Conservation (phyloP, 35 echinoderm and acorn worm genomes). For the Holothuria glaberrima region DNA sequence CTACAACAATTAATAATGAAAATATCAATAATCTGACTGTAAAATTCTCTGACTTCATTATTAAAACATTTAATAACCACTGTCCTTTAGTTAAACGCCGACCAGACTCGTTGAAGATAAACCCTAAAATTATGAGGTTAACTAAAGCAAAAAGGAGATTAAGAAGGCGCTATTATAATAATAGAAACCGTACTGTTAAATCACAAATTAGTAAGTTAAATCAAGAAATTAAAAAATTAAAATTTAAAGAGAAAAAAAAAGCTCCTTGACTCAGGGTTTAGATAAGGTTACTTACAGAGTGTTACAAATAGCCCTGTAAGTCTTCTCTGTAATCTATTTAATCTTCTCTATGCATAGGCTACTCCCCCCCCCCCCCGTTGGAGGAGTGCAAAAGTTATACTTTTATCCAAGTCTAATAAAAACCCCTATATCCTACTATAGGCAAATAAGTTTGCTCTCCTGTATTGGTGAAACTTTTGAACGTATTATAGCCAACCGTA, state of each 20-base stretch:
- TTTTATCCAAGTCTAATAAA: conserved; percentile 9
- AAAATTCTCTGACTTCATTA: too few species aligned
- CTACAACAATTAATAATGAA: too few species aligned
- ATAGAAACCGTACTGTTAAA: too few species aligned
- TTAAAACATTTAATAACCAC: too few species aligned
- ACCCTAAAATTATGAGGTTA: too few species aligned
- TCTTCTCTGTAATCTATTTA: neutral
- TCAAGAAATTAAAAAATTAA: too few species aligned
- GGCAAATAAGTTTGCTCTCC: conserved; percentile 20
- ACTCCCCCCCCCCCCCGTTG: neutral
- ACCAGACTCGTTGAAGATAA: too few species aligned
- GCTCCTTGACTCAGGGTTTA: neutral
- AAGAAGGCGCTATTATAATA: too few species aligned
- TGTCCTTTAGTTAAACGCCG: too few species aligned
- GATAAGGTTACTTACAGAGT: conserved; percentile 22
- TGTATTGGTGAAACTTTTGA: conserved; percentile 14
- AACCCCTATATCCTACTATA: neutral
- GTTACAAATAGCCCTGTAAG: neutral
- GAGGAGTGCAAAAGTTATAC: neutral
- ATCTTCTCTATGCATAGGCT: neutral
- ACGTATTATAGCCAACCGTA: neutral
- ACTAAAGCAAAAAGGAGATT: too few species aligned
- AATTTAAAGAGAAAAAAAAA: neutral
- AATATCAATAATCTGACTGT: too few species aligned
- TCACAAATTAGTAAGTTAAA: too few species aligned